Evolutionary conservation across 2,797 vertebrate species (phyloP), one percentile per base, ranked within the genome.

Genomic region (Hapalemur alaotrensis): DNA sequence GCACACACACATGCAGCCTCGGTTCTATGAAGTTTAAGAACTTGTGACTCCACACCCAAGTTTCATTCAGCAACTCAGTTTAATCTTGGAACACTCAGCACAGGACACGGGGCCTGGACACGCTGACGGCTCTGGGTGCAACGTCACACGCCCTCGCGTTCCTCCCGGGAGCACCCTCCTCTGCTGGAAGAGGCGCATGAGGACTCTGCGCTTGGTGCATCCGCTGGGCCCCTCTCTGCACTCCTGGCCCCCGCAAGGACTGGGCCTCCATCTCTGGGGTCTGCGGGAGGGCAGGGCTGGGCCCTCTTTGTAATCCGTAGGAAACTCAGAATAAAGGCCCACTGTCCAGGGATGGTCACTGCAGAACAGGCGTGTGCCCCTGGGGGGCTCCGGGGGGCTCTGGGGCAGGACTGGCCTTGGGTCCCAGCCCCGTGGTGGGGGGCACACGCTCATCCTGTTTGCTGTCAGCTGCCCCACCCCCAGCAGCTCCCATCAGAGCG

Each of bases 21-120:
- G 50, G n/a, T n/a, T 30, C 50, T 30, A 0, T 0, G 35, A 41
- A 32, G 43, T 63, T 86, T 87, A 97, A 95, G 32, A 67, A 92
- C 57, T 22, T 12, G 48, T 52, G 76, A 69, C 82, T 61, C 69
- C 52, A 82, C 0, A 0, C 23, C 28, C 59, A 0, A 3, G 28
- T 72, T 80, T 88, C 52, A 50, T 23, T 92, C 48, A 93, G 57
- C 63, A 81, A 46, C 35, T 54, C 69, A 57, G 41, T 97, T 97
- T 97, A 97, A 95, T 97, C 84, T 85, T 52, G n/a, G 89, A 72
- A 50, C 23, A 23, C 65, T 90, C 72, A 69, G 75, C 50, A 59
- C n/a, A 61, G 67, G 48, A 46, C 41, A 23, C 57, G 13, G 50
- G 81, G 85, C 15, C 83, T 25, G 83, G 32, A 18, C 61, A n/a